Conservation (phyloP, 2,888 invertebrate genomes). For the Drosophila anomelani region DNA sequence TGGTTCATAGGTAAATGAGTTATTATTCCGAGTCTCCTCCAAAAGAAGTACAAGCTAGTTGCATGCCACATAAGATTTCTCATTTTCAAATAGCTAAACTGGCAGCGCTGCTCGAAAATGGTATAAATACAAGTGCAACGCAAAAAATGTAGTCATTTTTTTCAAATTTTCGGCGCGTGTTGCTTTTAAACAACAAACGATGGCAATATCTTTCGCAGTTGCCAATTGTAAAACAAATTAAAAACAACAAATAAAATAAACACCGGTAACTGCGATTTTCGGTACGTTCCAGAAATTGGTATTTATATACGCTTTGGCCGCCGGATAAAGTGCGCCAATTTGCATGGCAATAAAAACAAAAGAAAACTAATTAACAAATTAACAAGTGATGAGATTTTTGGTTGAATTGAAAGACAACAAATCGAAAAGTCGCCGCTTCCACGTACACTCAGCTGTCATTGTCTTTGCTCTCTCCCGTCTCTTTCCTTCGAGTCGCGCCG, state of each 20-base stretch:
- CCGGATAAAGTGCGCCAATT: slow-evolving; percentile 5
- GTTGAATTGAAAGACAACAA: slow-evolving; percentile 23
- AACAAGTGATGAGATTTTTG: slow-evolving; percentile 3
- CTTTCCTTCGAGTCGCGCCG: slow-evolving; percentile 37
- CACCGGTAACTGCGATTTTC: slow-evolving; percentile 4
- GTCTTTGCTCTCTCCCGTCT: slow-evolving; percentile 21
- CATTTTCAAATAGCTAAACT: too few relatives aligned
- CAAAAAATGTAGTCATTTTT: too few relatives aligned
- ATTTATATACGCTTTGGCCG: background rate
- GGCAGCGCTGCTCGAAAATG: too few relatives aligned
- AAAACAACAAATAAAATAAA: background rate
- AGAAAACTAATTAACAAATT: background rate
- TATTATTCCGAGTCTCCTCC: too few relatives aligned
- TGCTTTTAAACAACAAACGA: background rate
- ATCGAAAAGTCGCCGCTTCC: slow-evolving; percentile 36
- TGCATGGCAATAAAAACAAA: background rate
- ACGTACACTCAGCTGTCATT: slow-evolving; percentile 33
- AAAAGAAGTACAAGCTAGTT: too few relatives aligned
- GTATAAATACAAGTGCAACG: too few relatives aligned
- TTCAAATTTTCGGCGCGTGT: background rate
- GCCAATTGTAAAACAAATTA: background rate
- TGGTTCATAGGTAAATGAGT: too few relatives aligned
- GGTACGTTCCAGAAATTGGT: background rate
- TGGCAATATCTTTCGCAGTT: background rate
- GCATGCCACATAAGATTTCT: too few relatives aligned